Evolutionary conservation across 2,888 invertebrate species (phyloP), one percentile per base, ranked within the genome.

Genomic region (Heliconius erato): DNA sequence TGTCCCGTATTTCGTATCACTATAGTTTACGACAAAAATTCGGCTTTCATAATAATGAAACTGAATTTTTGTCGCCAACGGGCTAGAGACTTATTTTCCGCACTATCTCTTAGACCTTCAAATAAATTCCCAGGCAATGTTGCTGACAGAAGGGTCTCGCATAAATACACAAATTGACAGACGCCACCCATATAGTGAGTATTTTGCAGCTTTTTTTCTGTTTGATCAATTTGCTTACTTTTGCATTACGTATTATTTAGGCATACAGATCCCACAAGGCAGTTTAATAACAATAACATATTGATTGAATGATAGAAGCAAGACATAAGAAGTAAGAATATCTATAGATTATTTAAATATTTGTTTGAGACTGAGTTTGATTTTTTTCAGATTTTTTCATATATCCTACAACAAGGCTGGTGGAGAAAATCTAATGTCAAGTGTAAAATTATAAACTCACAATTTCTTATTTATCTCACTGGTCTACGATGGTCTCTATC

Each of bases 131-230:
- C 63, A 54, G 63, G 54, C 49, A 77, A 82, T 59, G 79, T 59
- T 71, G 63, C 59, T 72, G 77, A 68, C 77, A 72, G 63, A 82
- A 79, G 79, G 79, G 74, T 81, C 72, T 78, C 77, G 28, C 77
- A 83, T 77, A 83, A 80, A 74, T 82, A 82, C 78, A 84, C 63
- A 84, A 82, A 79, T 79, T 80, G 74, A 78, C n/a, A 49, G 59
- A 67, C 54, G 44, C 40, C 67, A 69, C 19, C 72, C 63, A 49
- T 74, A 82, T 9, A 79, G 44, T 79, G 40, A 74, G 68, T 26
- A 35, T 28, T 74, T 67, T 79, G 74, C 68, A 74, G 54, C 28
- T 32, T 35, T 71, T 59, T 79, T 69, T 81, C 77, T 28, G 78
- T 65, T 81, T 54, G 54, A 68, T 16, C 77, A 49, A 54, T 59